Percentiles rank a stretch among this genome's conserved stretches.
These are phyloP conservation scores for Larimichthys crocea DNA, from an alignment of 2,113 vertebrate genomes.

Conservation along the genomic window DNA sequence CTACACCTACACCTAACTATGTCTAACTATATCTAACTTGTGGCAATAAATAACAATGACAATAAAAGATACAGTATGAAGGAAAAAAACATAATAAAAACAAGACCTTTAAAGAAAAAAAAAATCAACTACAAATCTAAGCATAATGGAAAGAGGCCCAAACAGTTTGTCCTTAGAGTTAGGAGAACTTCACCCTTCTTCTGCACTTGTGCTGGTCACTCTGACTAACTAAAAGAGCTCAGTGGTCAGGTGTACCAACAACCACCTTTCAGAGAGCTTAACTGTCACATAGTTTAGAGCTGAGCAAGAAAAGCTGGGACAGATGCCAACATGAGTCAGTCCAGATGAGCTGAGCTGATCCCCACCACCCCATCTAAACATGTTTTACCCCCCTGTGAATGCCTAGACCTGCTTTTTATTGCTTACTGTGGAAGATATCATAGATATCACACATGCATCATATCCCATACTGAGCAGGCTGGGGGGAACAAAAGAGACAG, in stretches of 20 bases:
- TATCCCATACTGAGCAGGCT: not conserved
- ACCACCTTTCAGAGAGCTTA: not conserved
- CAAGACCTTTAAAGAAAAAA: not conserved
- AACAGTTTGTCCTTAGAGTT: not conserved
- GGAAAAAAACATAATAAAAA: not conserved
- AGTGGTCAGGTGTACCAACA: not conserved
- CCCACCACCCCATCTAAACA: not conserved
- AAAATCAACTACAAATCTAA: not conserved
- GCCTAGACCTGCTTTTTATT: not conserved
- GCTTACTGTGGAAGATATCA: not conserved
- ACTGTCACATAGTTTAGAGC: not conserved
- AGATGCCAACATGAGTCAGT: conserved; percentile 9
- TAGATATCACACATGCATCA: not conserved
- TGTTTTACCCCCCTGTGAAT: not conserved
- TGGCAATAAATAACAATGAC: not conserved
- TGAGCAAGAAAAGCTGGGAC: conserved; percentile 18
- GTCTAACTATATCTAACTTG: no score
- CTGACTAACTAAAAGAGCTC: not conserved
- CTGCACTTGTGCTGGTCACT: not conserved
- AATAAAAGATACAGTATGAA: not conserved
- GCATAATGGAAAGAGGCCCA: no score
- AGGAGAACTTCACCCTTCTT: not conserved
- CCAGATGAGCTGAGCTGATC: not conserved
- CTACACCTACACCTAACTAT: no score
- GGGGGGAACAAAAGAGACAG: not conserved